Base-by-base conservation (phyloP, 2,797 vertebrate genomes). In the Enteromius unitaeniatus region DNA sequence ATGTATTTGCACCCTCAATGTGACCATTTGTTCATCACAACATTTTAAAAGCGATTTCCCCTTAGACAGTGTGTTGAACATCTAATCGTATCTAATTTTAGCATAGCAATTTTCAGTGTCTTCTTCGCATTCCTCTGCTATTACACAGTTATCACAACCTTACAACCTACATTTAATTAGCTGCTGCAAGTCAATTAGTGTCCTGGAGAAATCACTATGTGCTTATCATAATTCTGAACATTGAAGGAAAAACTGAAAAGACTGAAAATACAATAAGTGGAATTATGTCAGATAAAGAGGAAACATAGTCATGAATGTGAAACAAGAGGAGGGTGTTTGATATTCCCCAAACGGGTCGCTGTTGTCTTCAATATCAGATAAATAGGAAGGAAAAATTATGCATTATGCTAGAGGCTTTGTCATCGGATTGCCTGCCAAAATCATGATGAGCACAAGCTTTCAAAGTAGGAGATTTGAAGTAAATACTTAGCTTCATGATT, bases 151-250 rank as follows among this genome's bases (percentile, higher is more conserved):
- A 92, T 92, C 89, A 42, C 90, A 92, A 92, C 89, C 90, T 90
- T 65, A 78, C 88, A 92, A 93, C 93, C 90, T 91, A 88, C 86
- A 91, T 92, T 92, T 93, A 93, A 95, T 93, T 93, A 93, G 89
- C 82, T 89, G 85, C 88, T 73, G 89, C 88, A 88, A 91, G 90
- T 93, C 91, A 93, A 92, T 93, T 94, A 92, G 89, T 51, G 84
- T 89, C 80, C 87, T 85, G 75, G 65, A 51, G 87, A 81, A 87
- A 91, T 88, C 9, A 45, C 81, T 75, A 47, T 42, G 23, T 62
- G 87, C 34, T 87, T 90, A 85, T 89, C 86, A 88, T 89, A 90
- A 88, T 88, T 89, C 68, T 21, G 34, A 53, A 19, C 21, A 51
- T 21, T 69, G 28, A 70, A 64, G 51, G 45, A 40, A 51, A 62